A percentile compares a stretch with the other conserved stretches of the same genome.
Evolutionary conservation across 1,140 invertebrate species (phyloP).

Genomic region (Doryteuthis pealeii): DNA sequence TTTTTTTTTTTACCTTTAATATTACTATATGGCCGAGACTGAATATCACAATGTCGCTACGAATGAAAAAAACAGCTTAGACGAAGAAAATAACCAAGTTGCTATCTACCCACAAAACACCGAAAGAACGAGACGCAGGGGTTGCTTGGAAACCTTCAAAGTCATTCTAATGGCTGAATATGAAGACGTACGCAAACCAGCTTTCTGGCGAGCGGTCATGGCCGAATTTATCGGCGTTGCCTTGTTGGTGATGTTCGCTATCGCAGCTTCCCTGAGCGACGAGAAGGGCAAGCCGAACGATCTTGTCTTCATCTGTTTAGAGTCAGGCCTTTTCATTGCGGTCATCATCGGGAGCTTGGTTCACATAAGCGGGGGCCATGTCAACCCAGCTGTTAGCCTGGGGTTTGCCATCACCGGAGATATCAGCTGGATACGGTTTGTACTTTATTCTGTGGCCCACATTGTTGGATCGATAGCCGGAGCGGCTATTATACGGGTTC

Average conservation of each 20-base stretch:
- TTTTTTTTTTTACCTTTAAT: too few relatives aligned
- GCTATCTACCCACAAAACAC: too few relatives aligned
- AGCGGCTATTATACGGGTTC: slow-evolving; percentile 33
- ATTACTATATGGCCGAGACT: too few relatives aligned
- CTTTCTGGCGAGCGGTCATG: slow-evolving; percentile 40
- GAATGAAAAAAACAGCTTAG: too few relatives aligned
- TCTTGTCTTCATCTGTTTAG: slow-evolving; percentile 25
- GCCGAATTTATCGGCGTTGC: slow-evolving; percentile 46
- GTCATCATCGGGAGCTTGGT: slow-evolving; percentile 36
- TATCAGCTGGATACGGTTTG: slow-evolving; percentile 72
- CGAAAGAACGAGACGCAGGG: too few relatives aligned
- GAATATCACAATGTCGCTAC: too few relatives aligned
- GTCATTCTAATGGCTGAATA: slow-evolving; percentile 4
- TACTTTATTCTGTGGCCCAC: slow-evolving; percentile 62
- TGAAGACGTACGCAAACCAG: slow-evolving; percentile 37
- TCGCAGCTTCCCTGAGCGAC: slow-evolving; percentile 28
- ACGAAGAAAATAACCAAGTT: too few relatives aligned
- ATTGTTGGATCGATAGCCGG: slow-evolving; percentile 42
- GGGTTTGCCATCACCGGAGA: slow-evolving; percentile 68
- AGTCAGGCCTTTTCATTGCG: slow-evolving; percentile 41
- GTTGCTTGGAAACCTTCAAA: neutral
- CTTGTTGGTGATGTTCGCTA: slow-evolving; percentile 34
- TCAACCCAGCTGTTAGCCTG: slow-evolving; percentile 55
- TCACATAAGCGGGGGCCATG: slow-evolving; percentile 53
- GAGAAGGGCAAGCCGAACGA: neutral